phyloP scores from a whole-genome alignment of 2,797 vertebrate genomes.

The Pterois miles region DNA sequence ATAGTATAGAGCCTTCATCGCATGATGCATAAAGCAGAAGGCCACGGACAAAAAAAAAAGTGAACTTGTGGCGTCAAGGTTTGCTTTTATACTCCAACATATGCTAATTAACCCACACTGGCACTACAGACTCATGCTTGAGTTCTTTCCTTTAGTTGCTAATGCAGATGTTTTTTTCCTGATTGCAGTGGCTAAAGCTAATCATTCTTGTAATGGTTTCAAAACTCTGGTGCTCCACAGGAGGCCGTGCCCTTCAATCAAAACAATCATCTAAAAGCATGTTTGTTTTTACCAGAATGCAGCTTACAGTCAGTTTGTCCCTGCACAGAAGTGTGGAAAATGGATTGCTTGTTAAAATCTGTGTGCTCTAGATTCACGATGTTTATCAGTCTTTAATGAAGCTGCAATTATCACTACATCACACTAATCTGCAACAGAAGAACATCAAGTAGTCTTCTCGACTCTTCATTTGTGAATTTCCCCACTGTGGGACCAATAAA shows the following conservation, averaged over 20 bases:
- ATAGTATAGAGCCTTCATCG: not conserved
- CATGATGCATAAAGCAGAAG: not conserved
- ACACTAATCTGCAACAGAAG: not conserved
- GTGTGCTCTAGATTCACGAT: conserved; percentile 9
- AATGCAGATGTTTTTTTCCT: conserved; percentile 16
- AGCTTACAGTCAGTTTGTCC: not conserved
- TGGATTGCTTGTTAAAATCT: not conserved
- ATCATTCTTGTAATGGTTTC: conserved; percentile 26
- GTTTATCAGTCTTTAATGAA: conserved; percentile 1
- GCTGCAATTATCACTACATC: not conserved
- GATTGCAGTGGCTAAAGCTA: conserved; percentile 26
- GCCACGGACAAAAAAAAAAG: not conserved
- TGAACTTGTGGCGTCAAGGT: not conserved
- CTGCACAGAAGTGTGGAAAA: not conserved
- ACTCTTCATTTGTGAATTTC: not conserved
- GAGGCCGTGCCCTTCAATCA: not conserved
- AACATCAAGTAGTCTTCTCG: not conserved
- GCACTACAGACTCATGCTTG: not conserved
- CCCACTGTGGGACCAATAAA: no score
- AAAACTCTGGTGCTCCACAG: conserved; percentile 5
- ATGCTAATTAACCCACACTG: not conserved
- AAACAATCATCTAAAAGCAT: conserved; percentile 16
- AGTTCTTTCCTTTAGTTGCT: not conserved
- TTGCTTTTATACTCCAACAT: not conserved
- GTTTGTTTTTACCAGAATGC: conserved; percentile 11